Conservation (phyloP, 2,113 vertebrate species). For the Mandrillus leucophaeus region DNA sequence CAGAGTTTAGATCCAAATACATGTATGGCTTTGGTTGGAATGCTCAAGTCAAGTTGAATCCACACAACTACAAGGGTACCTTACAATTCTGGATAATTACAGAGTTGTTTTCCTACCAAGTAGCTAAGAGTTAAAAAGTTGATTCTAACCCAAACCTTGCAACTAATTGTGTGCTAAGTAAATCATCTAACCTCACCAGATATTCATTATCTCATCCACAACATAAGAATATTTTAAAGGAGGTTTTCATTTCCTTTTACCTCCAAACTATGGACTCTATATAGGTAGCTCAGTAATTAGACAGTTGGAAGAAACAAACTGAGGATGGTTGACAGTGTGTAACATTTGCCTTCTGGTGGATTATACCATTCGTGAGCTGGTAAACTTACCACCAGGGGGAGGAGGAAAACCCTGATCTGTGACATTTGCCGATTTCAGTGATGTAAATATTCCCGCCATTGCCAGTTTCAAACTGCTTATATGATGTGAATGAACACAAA, state of each 20-base stretch:
- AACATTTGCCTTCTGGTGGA: neutral
- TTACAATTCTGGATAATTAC: neutral
- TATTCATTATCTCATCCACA: neutral
- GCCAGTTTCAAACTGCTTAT: neutral
- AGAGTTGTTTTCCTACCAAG: neutral
- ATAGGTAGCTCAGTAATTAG: neutral
- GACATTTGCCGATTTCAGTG: neutral
- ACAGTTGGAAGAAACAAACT: neutral
- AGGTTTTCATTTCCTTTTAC: neutral
- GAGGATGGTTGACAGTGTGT: neutral
- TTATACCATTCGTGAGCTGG: neutral
- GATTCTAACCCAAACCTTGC: neutral
- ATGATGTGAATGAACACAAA: neutral
- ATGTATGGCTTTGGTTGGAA: neutral
- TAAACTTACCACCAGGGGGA: neutral
- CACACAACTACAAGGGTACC: neutral
- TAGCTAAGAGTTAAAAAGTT: neutral
- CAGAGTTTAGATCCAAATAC: neutral
- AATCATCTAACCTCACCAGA: neutral
- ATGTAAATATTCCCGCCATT: neutral
- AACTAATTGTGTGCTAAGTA: neutral
- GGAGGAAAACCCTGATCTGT: neutral
- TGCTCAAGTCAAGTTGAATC: neutral
- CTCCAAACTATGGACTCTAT: neutral
- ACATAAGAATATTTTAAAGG: neutral